Base-by-base conservation (phyloP, 2,113 vertebrate genomes). In the Cygnus atratus region DNA sequence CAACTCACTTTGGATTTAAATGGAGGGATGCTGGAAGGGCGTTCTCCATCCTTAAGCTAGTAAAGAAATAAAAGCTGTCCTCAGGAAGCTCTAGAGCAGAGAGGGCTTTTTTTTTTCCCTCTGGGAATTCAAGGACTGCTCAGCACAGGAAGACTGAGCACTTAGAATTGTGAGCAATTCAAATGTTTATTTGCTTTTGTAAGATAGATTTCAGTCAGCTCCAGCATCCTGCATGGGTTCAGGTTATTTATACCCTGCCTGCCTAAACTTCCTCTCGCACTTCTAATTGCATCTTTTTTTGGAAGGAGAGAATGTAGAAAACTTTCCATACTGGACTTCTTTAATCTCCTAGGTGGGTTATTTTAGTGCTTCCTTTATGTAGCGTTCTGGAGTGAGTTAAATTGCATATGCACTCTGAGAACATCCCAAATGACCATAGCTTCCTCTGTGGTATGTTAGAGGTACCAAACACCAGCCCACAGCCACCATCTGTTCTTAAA, bases 361-460 rank as follows among this genome's bases (percentile, higher is more conserved):
- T 97, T 96, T 96, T 75, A 75, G 84, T 79, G 26, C 48, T 81
- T 95, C 43, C 92, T 95, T 90, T 71, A 50, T 93, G 44, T 70
- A 91, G 62, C 39, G 9, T 84, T 87, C 54, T 74, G 81, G 74
- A 84, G 54, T 1, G 5, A 91, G 50, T 57, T 83, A 91, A 95
- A 95, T 94, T 87, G 77, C 71, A 73, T 85, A 92, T 37, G 71
- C 62, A 13, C 67, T 87, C 66, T 61, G 26, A 68, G 62, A 70
- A 46, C 17, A 59, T 87, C 54, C 33, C 16, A 6, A 44, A 59
- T 44, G 77, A 43, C 46, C 0, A 22, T 94, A 57, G 16, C 70
- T 78, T 92, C 66, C 39, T 75, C 15, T 52, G 0, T 17, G 62
- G 13, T 31, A 25, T 84, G 72, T 48, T 29, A 62, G 79, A 66